Base-by-base conservation (phyloP, 30 jellyfish, hydroid and myxozoan genomes). In the Aurelia sp. region DNA sequence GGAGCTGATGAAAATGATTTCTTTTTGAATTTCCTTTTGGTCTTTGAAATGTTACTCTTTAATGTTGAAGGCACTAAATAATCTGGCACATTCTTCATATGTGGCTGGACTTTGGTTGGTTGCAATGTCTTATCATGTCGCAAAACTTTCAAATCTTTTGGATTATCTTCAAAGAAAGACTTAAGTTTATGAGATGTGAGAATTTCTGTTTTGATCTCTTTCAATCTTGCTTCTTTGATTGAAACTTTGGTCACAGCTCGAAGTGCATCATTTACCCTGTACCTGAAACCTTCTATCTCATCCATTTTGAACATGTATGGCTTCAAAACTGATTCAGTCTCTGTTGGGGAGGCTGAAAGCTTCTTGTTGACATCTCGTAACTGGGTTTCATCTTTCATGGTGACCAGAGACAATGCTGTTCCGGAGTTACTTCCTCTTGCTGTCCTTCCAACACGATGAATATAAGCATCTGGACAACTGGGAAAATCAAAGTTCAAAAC, bases 371-470 rank as follows among this genome's bases (percentile, higher is more conserved):
- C 90, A 3, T 53, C 76, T 17, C 9, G 53, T 17, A 79, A 80
- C 6, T 13, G 59, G 40, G 62, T 63, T 48, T 79, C 96, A 59
- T 90, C 97, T 30, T 66, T 69, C 40, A 76, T 75, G 11, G 97
- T 80, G 23, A 90, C 97, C 74, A 95, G 88, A 6, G 98, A 90
- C 79, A 95, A 65, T 2, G 99, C 97, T 47, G 96, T 86, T 16
- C 99, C 99, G 51, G 91, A 18, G 65, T 81, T 91, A 80, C n/a
- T 63, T 11, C 90, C 99, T 30, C 99, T 94, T n/a, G 99, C 99
- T 18, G 99, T 95, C 60, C 99, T 60, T 15, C 99, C 99, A 72
- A 90, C 98, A 13, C 99, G 74, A 78, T 95, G 99, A 51, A 91
- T 82, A 63, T 95, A 95, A 33, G 96, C 71, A 21, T 90, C 98